Percentiles rank a stretch among this genome's conserved stretches.
Evolutionary conservation across 2,888 invertebrate genomes (phyloP).

Genomic region (Orthosia gracilis): DNA sequence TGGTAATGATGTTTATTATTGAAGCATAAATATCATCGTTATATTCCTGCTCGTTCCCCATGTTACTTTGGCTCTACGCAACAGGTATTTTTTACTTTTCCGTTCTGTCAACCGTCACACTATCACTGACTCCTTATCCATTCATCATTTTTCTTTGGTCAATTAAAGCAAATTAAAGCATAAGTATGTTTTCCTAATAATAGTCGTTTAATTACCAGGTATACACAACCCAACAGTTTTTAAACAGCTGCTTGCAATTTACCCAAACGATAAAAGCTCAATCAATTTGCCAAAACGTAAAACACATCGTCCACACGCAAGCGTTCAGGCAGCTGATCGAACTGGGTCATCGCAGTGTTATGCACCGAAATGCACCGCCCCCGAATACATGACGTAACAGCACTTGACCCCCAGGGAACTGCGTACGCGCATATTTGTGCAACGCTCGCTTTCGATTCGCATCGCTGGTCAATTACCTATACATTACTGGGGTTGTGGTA

Average conservation of each 20-base stretch:
- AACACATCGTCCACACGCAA: constrained; percentile 9
- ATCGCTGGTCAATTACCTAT: constrained; percentile 45
- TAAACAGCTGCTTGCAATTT: background rate
- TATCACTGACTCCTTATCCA: too few relatives aligned
- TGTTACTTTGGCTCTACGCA: too few relatives aligned
- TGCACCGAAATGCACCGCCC: constrained; percentile 41
- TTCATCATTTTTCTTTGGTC: too few relatives aligned
- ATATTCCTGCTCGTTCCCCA: too few relatives aligned
- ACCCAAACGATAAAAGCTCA: background rate
- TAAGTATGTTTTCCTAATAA: too few relatives aligned
- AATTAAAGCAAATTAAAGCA: too few relatives aligned
- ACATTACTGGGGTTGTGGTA: constrained; percentile 5
- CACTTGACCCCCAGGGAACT: constrained; percentile 47
- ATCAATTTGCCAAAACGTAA: constrained; percentile 5
- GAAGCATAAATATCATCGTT: too few relatives aligned
- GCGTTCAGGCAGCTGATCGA: constrained; percentile 18
- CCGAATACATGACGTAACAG: constrained; percentile 59
- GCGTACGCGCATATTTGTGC: constrained; percentile 61
- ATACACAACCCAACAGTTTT: too few relatives aligned
- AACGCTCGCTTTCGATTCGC: constrained; percentile 68
- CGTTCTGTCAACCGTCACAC: too few relatives aligned
- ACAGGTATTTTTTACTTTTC: too few relatives aligned
- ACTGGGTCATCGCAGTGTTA: constrained; percentile 46
- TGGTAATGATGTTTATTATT: too few relatives aligned
- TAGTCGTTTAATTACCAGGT: too few relatives aligned